Conservation (phyloP, 2,888 invertebrate species). For the Rapana venosa region DNA sequence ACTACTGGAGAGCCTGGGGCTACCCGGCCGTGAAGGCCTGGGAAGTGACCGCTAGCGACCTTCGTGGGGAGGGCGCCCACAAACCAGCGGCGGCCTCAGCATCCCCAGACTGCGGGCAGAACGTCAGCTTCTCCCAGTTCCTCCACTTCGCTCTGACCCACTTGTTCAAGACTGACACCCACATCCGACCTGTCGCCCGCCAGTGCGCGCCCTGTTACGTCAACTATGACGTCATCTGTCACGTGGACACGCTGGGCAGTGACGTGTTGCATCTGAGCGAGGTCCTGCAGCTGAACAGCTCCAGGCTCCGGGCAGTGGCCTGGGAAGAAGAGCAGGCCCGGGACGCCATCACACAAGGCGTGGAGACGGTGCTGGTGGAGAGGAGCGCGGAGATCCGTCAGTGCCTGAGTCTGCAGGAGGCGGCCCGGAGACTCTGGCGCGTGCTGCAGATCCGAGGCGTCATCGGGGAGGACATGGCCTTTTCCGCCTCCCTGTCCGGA, state of each 20-base stretch:
- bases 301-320: neutral
- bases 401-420: conserved; percentile 26
- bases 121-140: conserved; percentile 36
- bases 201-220: conserved; percentile 41
- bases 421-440: conserved; percentile 22
- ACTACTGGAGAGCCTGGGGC: conserved; percentile 39
- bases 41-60: too few species aligned
- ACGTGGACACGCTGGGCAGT: conserved; percentile 21
- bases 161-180: conserved; percentile 15
- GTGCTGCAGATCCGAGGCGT: conserved; percentile 35
- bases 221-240: conserved; percentile 42
- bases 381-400: neutral
- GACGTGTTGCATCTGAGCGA: conserved; percentile 12
- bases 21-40: conserved; percentile 10
- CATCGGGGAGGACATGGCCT: neutral
- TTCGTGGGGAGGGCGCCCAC: too few species aligned
- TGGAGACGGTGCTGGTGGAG: conserved; percentile 16
- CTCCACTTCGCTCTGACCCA: neutral
- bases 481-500: neutral
- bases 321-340: conserved; percentile 25
- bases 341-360: conserved; percentile 34
- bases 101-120: conserved; percentile 21
- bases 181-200: conserved; percentile 30
- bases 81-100: neutral
- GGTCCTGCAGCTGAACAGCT: neutral